These are phyloP conservation scores for Drosophila suzukii DNA, from an alignment of 1,140 invertebrate genomes.

Conservation along the genomic window DNA sequence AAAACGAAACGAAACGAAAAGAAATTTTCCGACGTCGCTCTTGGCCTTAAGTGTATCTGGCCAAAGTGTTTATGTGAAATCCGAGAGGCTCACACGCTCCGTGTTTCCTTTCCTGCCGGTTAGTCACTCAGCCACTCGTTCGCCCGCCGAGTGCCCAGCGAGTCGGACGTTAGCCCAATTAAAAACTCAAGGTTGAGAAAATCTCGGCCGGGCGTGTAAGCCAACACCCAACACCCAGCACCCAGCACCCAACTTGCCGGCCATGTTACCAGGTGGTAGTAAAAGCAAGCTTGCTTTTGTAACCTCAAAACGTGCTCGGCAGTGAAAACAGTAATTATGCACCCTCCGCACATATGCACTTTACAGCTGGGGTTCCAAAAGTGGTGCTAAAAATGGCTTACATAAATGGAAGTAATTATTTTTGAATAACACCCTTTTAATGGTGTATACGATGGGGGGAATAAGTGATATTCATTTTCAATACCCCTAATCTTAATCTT, in stretches of 20 bases:
- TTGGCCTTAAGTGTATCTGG: constrained; percentile 39
- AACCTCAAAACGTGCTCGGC: constrained; percentile 76
- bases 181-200: constrained; percentile 78
- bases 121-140: constrained; percentile 4
- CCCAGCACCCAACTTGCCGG: too few relatives aligned
- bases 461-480: too few relatives aligned
- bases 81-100: constrained; percentile 57
- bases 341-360: background rate
- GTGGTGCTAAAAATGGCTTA: background rate
- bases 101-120: constrained; percentile 44
- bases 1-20: constrained; percentile 22
- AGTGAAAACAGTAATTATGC: constrained; percentile 71
- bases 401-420: background rate
- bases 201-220: constrained; percentile 58
- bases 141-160: constrained; percentile 13
- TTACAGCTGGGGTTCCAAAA: constrained; percentile 1
- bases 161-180: constrained; percentile 67
- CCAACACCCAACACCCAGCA: constrained; percentile 27
- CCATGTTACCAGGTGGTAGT: constrained; percentile 19
- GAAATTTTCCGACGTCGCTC: constrained; percentile 21
- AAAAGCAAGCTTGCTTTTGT: constrained; percentile 37
- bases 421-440: too few relatives aligned
- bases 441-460: too few relatives aligned
- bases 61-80: constrained; percentile 51
- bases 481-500: too few relatives aligned